Conservation (phyloP, 2,797 vertebrate species). For the Thaleichthys pacificus region DNA sequence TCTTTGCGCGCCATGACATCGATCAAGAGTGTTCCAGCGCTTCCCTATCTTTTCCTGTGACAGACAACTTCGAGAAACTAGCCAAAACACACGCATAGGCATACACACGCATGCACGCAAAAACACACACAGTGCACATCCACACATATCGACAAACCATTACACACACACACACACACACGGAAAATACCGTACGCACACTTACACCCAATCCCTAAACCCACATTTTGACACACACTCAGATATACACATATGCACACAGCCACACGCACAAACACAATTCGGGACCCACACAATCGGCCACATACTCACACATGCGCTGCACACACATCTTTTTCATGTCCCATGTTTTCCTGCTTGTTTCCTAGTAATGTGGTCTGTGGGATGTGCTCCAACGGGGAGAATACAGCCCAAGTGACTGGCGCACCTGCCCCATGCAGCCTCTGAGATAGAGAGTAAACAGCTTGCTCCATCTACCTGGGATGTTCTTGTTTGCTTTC, state of each 20-base stretch:
- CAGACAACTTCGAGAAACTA: constrained; percentile 71
- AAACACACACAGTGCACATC: too few relatives aligned
- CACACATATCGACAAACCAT: too few relatives aligned
- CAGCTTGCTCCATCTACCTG: constrained; percentile 31
- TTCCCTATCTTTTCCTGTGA: constrained; percentile 91
- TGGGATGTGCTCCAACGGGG: constrained; percentile 69
- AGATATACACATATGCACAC: background rate
- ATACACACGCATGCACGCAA: background rate
- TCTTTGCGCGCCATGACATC: constrained; percentile 82
- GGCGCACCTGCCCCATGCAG: constrained; percentile 61
- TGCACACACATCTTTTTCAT: constrained; percentile 29
- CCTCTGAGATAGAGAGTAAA: constrained; percentile 18
- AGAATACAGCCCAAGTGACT: constrained; percentile 62
- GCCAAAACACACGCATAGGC: constrained; percentile 8
- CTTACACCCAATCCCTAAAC: too few relatives aligned
- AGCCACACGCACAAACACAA: background rate
- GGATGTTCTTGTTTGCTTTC: constrained; percentile 62
- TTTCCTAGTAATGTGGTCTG: constrained; percentile 78
- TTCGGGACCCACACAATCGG: constrained; percentile 2
- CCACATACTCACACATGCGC: constrained; percentile 8
- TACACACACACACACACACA: too few relatives aligned
- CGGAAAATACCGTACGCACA: too few relatives aligned
- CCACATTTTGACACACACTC: too few relatives aligned
- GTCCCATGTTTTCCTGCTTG: constrained; percentile 71
- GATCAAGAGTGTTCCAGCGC: constrained; percentile 83